Evolutionary conservation across 1,140 invertebrate genomes (phyloP).

Genomic region (Brachionus koreanus): DNA sequence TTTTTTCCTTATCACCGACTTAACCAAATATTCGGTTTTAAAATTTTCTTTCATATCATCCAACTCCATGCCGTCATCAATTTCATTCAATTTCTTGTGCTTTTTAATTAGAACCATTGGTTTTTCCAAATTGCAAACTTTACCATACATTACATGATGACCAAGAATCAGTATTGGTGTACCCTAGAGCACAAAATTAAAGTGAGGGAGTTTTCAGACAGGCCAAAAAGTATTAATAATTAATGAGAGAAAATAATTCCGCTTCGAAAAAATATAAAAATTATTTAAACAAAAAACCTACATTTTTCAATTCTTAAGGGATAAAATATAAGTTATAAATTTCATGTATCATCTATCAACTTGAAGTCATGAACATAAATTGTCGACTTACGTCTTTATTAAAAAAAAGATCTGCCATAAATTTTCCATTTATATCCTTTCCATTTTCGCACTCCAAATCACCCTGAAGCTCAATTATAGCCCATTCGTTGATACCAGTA

Average conservation of each 20-base stretch:
- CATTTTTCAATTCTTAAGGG: neutral
- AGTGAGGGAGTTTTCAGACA: neutral
- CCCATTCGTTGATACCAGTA: slow-evolving; percentile 64
- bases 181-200: slow-evolving; percentile 60
- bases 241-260: neutral
- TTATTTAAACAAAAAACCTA: neutral
- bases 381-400: slow-evolving; percentile 63
- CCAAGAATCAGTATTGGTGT: slow-evolving; percentile 77
- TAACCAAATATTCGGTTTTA: slow-evolving; percentile 67
- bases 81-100: slow-evolving; percentile 49
- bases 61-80: slow-evolving; percentile 13
- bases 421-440: slow-evolving; percentile 62
- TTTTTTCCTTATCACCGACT: slow-evolving; percentile 76
- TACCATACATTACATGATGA: slow-evolving; percentile 83
- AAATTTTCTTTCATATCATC: slow-evolving; percentile 41
- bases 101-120: slow-evolving; percentile 77
- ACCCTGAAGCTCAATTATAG: slow-evolving; percentile 78
- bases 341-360: neutral
- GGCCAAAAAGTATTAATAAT: neutral
- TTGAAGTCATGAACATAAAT: neutral
- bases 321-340: neutral
- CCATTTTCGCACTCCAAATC: slow-evolving; percentile 68
- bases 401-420: slow-evolving; percentile 76
- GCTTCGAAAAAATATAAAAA: neutral
- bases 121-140: slow-evolving; percentile 74